phyloP scores from a whole-genome alignment of 2,113 vertebrate species.

The Phalacrocorax pelagicus region DNA sequence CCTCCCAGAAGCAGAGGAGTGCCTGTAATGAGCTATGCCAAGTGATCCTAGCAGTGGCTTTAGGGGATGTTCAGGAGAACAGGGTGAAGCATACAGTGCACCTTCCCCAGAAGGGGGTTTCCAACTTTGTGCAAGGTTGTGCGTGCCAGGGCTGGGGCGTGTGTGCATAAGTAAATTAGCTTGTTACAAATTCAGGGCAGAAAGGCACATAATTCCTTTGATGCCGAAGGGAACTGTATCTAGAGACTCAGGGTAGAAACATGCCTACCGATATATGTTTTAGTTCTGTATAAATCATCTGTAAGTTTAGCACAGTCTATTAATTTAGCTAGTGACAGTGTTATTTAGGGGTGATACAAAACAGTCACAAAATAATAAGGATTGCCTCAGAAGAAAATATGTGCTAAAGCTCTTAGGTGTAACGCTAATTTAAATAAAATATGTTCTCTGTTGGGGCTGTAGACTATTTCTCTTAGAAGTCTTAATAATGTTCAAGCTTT shows the following conservation, averaged over 20 bases:
- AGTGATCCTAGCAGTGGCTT: not conserved
- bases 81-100: not conserved
- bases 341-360: not conserved
- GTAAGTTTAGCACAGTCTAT: not conserved
- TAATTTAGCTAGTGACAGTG: slow-evolving; percentile 22
- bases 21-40: not conserved
- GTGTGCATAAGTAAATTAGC: not conserved
- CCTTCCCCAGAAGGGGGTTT: not conserved
- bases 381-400: slow-evolving; percentile 28
- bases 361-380: slow-evolving; percentile 25
- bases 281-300: slow-evolving; percentile 24
- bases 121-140: not conserved
- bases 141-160: not conserved
- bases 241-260: not conserved
- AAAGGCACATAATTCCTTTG: not conserved
- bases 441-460: not conserved
- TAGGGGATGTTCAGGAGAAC: not conserved
- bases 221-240: not conserved
- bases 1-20: not conserved
- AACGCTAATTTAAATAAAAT: slow-evolving; percentile 39
- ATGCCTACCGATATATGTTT: not conserved
- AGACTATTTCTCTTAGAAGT: not conserved
- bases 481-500: not conserved
- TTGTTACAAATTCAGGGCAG: not conserved
- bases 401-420: slow-evolving; percentile 40